A percentile compares a stretch with the other conserved stretches of the same genome.
These are phyloP conservation scores for Meleagris gallopavo DNA, from an alignment of 2,113 vertebrate genomes.

Conservation along the genomic window DNA sequence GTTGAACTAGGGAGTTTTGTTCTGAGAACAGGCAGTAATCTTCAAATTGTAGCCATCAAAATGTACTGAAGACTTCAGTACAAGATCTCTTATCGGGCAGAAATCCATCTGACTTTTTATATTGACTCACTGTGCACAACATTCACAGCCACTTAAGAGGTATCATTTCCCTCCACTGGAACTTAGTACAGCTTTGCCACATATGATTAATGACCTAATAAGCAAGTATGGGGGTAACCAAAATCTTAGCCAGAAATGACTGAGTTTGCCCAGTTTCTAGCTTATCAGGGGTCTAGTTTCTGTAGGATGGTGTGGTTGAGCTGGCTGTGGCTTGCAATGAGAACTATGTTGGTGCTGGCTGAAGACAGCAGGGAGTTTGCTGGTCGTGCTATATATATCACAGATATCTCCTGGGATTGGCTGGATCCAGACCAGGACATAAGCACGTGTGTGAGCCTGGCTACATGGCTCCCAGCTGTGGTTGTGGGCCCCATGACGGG, in stretches of 20 bases:
- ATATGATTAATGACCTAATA: background rate
- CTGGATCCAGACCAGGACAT: accelerated
- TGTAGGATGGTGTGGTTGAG: background rate
- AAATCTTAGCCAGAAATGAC: background rate
- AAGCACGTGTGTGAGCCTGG: accelerated
- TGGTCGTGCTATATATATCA: background rate
- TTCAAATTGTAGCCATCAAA: background rate
- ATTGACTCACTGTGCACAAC: background rate
- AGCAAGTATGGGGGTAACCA: no score
- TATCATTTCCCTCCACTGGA: background rate
- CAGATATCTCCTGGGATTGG: background rate
- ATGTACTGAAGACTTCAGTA: background rate
- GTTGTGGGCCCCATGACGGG: no score
- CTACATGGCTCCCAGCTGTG: accelerated
- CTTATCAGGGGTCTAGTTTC: background rate
- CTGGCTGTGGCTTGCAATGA: background rate
- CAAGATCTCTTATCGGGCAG: background rate
- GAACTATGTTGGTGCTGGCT: background rate
- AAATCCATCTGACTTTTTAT: background rate
- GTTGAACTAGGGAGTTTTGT: background rate
- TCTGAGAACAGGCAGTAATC: no score
- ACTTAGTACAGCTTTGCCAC: background rate
- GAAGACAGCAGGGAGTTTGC: background rate
- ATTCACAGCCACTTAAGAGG: background rate
- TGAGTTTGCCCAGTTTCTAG: background rate